Evolutionary conservation across 2,797 vertebrate species (phyloP).

Genomic region (Clarias laeviceps): DNA sequence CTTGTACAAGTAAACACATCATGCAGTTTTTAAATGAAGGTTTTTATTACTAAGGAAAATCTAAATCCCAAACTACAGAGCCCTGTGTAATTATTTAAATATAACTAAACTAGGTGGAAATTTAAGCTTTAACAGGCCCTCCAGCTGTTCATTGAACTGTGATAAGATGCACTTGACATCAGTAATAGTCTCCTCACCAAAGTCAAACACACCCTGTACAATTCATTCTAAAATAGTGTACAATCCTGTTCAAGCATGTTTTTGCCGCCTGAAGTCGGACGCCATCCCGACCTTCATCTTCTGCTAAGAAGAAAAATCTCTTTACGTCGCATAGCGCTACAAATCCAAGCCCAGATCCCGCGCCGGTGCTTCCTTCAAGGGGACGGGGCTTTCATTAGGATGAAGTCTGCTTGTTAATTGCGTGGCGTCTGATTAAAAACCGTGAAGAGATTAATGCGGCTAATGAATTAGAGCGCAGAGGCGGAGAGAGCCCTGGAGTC

Average conservation of each 20-base stretch:
- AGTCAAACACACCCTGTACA: not conserved
- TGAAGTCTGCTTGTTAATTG: constrained; percentile 59
- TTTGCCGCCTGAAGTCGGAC: not conserved
- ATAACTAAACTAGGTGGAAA: not conserved
- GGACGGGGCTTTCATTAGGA: constrained; percentile 41
- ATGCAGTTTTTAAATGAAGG: too few species aligned
- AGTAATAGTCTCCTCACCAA: not conserved
- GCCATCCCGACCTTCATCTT: not conserved
- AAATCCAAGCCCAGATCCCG: not conserved
- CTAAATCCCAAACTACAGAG: too few species aligned
- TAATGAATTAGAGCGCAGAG: constrained; percentile 55
- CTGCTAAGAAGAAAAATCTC: not conserved
- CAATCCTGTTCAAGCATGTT: not conserved
- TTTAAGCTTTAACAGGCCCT: too few species aligned
- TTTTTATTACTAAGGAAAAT: too few species aligned
- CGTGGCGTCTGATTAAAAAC: constrained; percentile 66
- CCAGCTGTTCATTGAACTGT: not conserved
- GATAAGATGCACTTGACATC: not conserved
- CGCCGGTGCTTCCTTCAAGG: not conserved
- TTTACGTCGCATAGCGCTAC: not conserved
- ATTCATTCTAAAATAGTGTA: not conserved
- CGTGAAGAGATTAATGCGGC: constrained; percentile 65
- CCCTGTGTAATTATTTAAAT: too few species aligned
- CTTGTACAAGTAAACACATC: too few species aligned
- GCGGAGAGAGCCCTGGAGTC: constrained; percentile 32